Base-by-base conservation (phyloP, 2,113 vertebrate species). In the Semicossyphus pulcher region DNA sequence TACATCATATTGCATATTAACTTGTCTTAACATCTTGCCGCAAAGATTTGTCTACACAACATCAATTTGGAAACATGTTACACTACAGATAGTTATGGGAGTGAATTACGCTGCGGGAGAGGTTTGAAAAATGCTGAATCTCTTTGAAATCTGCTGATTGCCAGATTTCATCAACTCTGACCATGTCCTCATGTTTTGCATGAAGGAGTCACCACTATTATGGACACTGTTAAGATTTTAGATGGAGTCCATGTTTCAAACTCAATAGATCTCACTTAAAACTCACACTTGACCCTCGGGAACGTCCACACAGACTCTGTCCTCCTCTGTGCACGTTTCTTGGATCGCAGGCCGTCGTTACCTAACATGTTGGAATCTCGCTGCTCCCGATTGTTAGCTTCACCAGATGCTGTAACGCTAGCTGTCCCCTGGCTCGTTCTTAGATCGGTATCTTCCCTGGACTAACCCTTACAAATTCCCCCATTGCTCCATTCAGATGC, bases 361-460 rank as follows among this genome's bases (percentile, higher is more conserved):
- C 65, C 23, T 86, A 87, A 89, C 62, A 7, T 3, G 20, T 47
- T 57, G 79, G 60, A 78, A 70, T 58, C 59, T 39, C 8, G 71
- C 31, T 7, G 56, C 63, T 78, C 68, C 39, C 0, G n/a, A 82
- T 76, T 84, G 83, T 85, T 23, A 74, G 57, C 71, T 28, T 34
- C 49, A 75, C 28, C 80, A 67, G 76, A 59, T 57, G 83, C 80
- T 86, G 91, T 88, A 92, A 92, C 18, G 65, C 62, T 75, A 92
- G 61, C 86, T 81, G 77, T 88, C 84, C 76, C 82, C 59, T 25
- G 82, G 42, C 70, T 72, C 48, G 10, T 49, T 71, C 69, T 74
- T 9, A 87, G 89, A 92, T 91, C 18, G 32, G 26, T 86, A 89
- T 91, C 89, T 84, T 54, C 76, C 45, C 26, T 4, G 39, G 54